Base-by-base conservation (phyloP, 2,113 vertebrate species). In the Callocephalon fimbriatum region DNA sequence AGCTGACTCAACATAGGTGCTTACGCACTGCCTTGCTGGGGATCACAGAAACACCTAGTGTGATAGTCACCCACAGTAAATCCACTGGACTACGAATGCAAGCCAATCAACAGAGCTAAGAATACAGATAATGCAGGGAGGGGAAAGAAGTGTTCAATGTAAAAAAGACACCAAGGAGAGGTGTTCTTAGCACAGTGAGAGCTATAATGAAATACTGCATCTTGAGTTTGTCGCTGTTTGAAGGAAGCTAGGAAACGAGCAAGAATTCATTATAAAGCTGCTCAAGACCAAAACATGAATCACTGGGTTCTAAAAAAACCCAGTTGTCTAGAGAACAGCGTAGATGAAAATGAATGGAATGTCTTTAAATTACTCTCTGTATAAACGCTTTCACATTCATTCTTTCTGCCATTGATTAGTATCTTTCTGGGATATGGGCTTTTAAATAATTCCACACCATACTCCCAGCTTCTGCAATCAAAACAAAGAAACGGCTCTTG, bases 281-380 rank as follows among this genome's bases (percentile, higher is more conserved):
- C 77, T 95, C 76, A 89, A 96, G 91, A 95, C 92, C 83, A 95
- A 95, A 92, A 88, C 88, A 96, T 95, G 95, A 93, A 95, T 96
- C 95, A 96, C 2, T 85, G 63, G 44, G 29, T 93, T 93, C 90
- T 93, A 93, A 97, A 97, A 97, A 96, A 93, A 88, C 15, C 48
- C 65, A 68, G 86, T 87, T 92, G 83, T 95, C 95, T 97, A 87
- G 86, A 97, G 94, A 96, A 96, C 29, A 0, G 91, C 12, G 3
- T 15, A 95, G 95, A 96, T 97, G 80, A 97, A 95, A 97, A 96
- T 96, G 95, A 96, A 96, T 96, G 96, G 92, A 96, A 94, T 93
- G 95, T 97, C 91, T 96, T 95, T 91, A 95, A 93, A 96, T 96
- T 96, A 91, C 91, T 96, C 90, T 80, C 95, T 92, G 86, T 95